These are phyloP conservation scores for Agrenia bidenticulata DNA, from an alignment of 2,888 invertebrate genomes.

Conservation along the genomic window DNA sequence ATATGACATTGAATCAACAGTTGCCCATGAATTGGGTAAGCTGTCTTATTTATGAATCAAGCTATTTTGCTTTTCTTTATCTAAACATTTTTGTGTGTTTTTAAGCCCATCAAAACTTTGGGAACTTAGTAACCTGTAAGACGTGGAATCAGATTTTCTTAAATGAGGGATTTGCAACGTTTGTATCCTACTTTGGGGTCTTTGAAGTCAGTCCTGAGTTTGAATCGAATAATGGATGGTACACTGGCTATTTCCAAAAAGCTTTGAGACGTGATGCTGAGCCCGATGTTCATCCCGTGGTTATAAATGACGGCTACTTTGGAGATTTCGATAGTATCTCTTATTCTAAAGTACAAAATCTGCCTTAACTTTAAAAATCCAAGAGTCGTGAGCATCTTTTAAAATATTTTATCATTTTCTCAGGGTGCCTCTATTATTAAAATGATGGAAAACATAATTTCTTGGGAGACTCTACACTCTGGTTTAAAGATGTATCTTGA, in stretches of 20 bases:
- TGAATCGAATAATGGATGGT: slow-evolving; percentile 22
- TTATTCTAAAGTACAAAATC: slow-evolving; percentile 37
- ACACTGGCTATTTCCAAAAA: slow-evolving; percentile 25
- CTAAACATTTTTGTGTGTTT: slow-evolving; percentile 5
- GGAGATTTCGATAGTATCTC: slow-evolving; percentile 39
- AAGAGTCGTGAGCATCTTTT: background rate
- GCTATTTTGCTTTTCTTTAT: background rate
- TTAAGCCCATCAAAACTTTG: slow-evolving; percentile 25
- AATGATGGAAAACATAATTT: slow-evolving; percentile 36
- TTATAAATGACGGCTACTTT: slow-evolving; percentile 25
- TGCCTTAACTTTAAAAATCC: no score
- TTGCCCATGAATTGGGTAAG: slow-evolving; percentile 36
- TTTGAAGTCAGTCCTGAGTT: slow-evolving; percentile 33
- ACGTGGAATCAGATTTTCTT: slow-evolving; percentile 39
- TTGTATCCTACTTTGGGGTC: slow-evolving; percentile 34
- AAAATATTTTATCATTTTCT: background rate
- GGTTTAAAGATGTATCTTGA: slow-evolving; percentile 26
- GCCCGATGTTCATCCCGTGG: slow-evolving; percentile 27
- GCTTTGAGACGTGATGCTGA: slow-evolving; percentile 33
- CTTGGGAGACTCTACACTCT: slow-evolving; percentile 21
- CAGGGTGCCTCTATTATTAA: slow-evolving; percentile 37
- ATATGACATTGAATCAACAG: slow-evolving; percentile 11
- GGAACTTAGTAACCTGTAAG: slow-evolving; percentile 36
- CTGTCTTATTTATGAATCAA: background rate
- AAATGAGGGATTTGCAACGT: slow-evolving; percentile 41